Base-by-base conservation (phyloP, 2,113 vertebrate genomes). In the Anguilla rostrata region DNA sequence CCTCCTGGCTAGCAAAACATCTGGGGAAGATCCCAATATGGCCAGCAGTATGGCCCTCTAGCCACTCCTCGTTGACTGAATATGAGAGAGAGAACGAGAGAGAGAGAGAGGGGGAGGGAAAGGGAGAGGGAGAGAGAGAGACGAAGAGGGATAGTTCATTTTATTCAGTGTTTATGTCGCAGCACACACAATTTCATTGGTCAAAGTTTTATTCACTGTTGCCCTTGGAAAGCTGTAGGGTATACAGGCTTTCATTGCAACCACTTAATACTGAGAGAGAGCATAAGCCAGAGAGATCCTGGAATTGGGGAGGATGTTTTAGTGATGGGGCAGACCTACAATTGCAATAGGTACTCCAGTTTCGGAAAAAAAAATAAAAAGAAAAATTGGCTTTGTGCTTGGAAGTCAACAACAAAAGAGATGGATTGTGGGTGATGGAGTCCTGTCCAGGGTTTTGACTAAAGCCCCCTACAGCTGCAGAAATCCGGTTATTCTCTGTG, bases 31-130 rank as follows among this genome's bases (percentile, higher is more conserved):
- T 97, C 43, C 97, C 97, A 0, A 96, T 91, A 0, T 88, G 92
- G 89, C 97, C 96, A 2, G 94, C 95, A 39, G 92, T 93, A 90
- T 91, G 87, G 84, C 97, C 98, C 89, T 99, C 98, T 41, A 98
- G 91, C 97, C 98, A 98, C 7, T 96, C 97, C 5, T 96, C 93
- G 0, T 98, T 98, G 86, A 99, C 98, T 98, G 91, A 41, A 82
- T 79, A 90, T 86, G 89, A 78, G 56, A 86, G 34, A 0, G 60
- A 56, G 86, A 49, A 20, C 39, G 49, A 49, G 71, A 18, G 6
- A 83, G 39, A 86, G 39, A 87, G 57, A 85, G 40, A 39, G 26
- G 11, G 71, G 34, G 9, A 80, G 26, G 43, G 43, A 88, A 16
- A 87, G 39, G 29, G 15, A 20, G 16, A 34, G 34, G 34, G 34